Evolutionary conservation across 2,888 invertebrate genomes (phyloP).

Genomic region (Drosophila meridiana): DNA sequence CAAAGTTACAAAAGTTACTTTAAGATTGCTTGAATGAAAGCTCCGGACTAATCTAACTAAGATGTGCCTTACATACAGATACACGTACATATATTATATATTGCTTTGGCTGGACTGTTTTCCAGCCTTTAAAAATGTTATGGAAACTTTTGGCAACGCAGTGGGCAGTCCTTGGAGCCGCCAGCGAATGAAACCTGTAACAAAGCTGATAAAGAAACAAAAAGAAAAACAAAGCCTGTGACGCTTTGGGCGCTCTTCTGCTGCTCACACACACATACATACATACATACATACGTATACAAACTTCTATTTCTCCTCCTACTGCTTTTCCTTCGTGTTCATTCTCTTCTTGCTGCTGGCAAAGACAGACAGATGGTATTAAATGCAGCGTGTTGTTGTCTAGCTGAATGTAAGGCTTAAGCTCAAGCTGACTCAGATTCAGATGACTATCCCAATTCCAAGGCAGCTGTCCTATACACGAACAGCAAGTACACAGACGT

Average conservation of each 20-base stretch:
- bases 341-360: background rate
- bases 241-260: background rate
- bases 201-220: conserved; percentile 5
- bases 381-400: conserved; percentile 39
- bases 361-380: conserved; percentile 35
- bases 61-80: background rate
- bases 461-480: conserved; percentile 46
- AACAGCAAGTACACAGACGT: background rate
- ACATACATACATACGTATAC: background rate
- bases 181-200: conserved; percentile 6
- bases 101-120: background rate
- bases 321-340: background rate
- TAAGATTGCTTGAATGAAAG: background rate
- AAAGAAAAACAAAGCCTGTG: conserved; percentile 7
- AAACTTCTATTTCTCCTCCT: conserved; percentile 3
- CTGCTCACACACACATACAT: too few relatives aligned
- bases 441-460: conserved; percentile 61
- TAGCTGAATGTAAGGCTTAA: conserved; percentile 36
- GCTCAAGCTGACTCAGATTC: conserved; percentile 49
- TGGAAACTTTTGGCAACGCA: conserved; percentile 6
- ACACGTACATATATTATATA: background rate
- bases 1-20: background rate
- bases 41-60: background rate
- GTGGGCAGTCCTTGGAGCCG: conserved; percentile 10
- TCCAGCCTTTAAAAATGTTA: conserved; percentile 14